Evolutionary conservation across 2,888 invertebrate species (phyloP).

Genomic region (Tinea trinotella): DNA sequence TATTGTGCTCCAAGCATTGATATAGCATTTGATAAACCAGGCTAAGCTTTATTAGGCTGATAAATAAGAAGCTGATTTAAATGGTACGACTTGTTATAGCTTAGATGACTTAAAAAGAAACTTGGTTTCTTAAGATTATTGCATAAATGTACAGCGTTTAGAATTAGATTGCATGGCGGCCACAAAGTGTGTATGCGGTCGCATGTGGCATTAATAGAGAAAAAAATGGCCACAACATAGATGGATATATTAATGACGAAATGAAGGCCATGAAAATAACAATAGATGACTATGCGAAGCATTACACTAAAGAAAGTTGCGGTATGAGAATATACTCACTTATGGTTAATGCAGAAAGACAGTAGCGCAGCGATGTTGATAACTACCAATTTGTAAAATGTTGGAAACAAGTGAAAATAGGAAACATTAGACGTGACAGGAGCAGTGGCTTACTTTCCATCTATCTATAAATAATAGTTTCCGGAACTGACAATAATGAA

Average conservation of each 20-base stretch:
- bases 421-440: background rate
- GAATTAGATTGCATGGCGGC: conserved; percentile 38
- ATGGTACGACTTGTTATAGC: background rate
- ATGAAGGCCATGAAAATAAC: conserved; percentile 14
- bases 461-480: conserved; percentile 3
- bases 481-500: conserved; percentile 7
- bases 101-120: background rate
- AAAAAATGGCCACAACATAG: conserved; percentile 9
- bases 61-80: background rate
- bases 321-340: conserved; percentile 12
- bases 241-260: conserved; percentile 13
- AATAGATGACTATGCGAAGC: conserved; percentile 12
- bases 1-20: too few species aligned
- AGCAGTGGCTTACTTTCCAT: conserved; percentile 1
- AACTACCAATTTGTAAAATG: background rate
- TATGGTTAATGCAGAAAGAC: conserved; percentile 2
- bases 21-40: background rate
- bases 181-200: conserved; percentile 46
- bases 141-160: background rate
- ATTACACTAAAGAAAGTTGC: conserved; percentile 18
- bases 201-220: conserved; percentile 7
- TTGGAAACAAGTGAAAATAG: background rate
- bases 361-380: background rate
- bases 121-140: background rate
- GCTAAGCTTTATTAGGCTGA: too few species aligned